Conservation (phyloP, 1,140 invertebrate genomes). For the Leptopilina clavipes region DNA sequence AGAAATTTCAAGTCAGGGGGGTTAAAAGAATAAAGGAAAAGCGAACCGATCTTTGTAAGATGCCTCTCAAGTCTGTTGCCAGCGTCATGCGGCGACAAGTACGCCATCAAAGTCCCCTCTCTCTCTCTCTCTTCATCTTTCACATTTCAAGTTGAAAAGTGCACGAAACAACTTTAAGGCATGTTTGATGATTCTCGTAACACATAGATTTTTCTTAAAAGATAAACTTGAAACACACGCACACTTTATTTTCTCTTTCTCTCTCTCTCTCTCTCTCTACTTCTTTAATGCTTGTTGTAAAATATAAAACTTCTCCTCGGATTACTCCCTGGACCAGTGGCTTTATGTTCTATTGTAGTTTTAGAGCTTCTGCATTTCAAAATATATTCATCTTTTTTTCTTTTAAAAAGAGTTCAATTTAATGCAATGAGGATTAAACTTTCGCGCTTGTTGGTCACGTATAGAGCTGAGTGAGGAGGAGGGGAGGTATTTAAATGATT, state of each 20-base stretch:
- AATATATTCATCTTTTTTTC: not conserved
- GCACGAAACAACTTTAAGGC: conserved; percentile 25
- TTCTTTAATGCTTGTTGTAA: not conserved
- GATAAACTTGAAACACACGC: not conserved
- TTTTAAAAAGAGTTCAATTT: too few species aligned
- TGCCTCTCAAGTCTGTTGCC: conserved; percentile 13
- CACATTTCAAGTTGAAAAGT: conserved; percentile 28
- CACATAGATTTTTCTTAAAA: not conserved
- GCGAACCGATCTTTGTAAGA: conserved; percentile 5
- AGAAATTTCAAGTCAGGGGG: not conserved
- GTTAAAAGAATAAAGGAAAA: not conserved
- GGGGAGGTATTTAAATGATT: too few species aligned
- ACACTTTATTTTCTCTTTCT: not conserved
- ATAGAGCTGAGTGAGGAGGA: too few species aligned
- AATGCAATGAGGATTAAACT: too few species aligned
- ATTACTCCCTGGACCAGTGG: not conserved
- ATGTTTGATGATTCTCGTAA: conserved; percentile 22
- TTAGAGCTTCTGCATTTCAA: not conserved
- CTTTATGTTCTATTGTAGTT: not conserved
- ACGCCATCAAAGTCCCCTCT: not conserved
- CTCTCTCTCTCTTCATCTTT: not conserved
- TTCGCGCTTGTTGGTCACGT: too few species aligned
- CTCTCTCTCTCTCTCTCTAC: not conserved
- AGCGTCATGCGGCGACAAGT: conserved; percentile 23
- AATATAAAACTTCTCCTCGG: not conserved